Evolutionary conservation across 2,797 vertebrate genomes (phyloP).

Genomic region (Urophycis tenuis): DNA sequence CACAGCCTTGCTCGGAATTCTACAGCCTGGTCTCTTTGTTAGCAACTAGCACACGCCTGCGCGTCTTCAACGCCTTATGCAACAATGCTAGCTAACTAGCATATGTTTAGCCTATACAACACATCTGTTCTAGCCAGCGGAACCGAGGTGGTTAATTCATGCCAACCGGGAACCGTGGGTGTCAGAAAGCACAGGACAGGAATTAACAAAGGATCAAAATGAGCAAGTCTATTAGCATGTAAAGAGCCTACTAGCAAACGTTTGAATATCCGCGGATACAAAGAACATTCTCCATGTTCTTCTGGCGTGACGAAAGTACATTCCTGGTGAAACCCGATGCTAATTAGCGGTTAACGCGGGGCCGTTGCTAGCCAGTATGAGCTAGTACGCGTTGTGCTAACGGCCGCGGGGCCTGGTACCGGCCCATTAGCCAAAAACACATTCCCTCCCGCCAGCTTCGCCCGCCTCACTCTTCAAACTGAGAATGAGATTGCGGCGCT

Average conservation of each 20-base stretch:
- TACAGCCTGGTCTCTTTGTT: neutral
- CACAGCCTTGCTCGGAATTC: neutral
- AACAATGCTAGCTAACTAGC: neutral
- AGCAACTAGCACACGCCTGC: no score
- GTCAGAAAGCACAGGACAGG: no score
- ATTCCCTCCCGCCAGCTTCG: neutral
- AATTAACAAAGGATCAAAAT: no score
- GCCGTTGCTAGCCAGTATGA: neutral
- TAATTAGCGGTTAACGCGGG: neutral
- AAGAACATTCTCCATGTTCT: neutral
- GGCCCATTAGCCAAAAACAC: conserved; percentile 13
- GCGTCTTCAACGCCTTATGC: neutral
- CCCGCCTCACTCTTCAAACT: conserved; percentile 25
- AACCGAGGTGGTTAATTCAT: neutral
- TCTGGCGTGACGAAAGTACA: neutral
- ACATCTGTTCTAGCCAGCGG: neutral
- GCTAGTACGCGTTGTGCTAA: neutral
- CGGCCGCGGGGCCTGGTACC: neutral
- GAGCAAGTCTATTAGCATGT: neutral
- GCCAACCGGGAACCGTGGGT: no score
- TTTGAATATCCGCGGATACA: neutral
- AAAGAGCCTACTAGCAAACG: neutral
- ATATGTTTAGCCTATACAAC: neutral
- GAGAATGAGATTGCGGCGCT: conserved; percentile 25
- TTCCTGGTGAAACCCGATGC: neutral